Evolutionary conservation across 2,888 invertebrate genomes (phyloP).

Genomic region (Rotaria sp.): DNA sequence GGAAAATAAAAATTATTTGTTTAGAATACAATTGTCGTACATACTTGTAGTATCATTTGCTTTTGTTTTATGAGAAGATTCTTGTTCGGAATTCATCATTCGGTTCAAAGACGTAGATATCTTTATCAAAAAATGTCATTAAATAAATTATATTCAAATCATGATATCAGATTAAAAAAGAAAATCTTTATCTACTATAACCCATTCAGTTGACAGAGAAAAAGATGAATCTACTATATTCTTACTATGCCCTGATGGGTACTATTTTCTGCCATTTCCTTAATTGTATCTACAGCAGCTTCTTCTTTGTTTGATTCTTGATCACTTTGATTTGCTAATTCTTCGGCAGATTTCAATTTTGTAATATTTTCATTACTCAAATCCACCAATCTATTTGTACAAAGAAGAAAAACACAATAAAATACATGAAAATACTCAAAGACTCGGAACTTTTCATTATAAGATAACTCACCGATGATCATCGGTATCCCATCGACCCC

Average conservation of each 20-base stretch:
- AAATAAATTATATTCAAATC: no score
- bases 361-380: neutral
- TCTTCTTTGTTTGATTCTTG: neutral
- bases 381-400: neutral
- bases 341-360: neutral
- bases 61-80: no score
- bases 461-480: constrained; percentile 11
- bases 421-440: neutral
- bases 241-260: neutral
- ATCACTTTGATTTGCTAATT: neutral
- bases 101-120: no score
- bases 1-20: no score
- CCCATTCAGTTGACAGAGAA: no score
- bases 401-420: neutral
- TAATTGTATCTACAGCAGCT: neutral
- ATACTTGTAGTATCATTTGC: no score
- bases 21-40: no score
- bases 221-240: no score
- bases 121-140: no score
- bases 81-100: no score
- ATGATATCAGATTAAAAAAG: no score
- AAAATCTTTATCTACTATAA: no score
- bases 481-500: constrained; percentile 88
- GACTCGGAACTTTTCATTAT: neutral
- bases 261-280: neutral